phyloP scores from a whole-genome alignment of 2,888 invertebrate species.

The Prosopocoilus inquinatus region DNA sequence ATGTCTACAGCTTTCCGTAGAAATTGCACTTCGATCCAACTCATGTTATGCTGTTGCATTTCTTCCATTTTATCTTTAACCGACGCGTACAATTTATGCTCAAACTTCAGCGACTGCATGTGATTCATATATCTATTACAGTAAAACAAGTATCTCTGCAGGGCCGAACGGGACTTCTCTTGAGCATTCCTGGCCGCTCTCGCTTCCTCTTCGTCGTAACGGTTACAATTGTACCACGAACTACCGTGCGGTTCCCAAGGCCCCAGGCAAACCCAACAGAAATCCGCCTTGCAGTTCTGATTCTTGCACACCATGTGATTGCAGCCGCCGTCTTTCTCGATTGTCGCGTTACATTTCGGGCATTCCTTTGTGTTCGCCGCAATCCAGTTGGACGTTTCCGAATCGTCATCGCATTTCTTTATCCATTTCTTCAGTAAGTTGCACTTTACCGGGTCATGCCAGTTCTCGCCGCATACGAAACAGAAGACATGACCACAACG shows the following conservation, averaged over 20 bases:
- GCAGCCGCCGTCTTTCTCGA: conserved; percentile 97
- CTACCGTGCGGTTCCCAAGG: conserved; percentile 99
- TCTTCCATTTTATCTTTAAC: conserved; percentile 99
- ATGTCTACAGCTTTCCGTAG: conserved; percentile 97
- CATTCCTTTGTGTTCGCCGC: conserved; percentile 99
- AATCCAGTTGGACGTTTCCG: conserved; percentile 99
- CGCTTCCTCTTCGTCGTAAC: conserved; percentile 94
- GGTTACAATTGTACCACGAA: conserved; percentile 95
- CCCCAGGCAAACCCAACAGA: conserved; percentile 99
- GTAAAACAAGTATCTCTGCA: conserved; percentile 97
- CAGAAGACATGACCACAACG: conserved; percentile 94
- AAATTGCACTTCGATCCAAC: conserved; percentile 99
- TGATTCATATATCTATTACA: conserved; percentile 99
- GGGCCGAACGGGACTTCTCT: conserved; percentile 90
- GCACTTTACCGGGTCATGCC: conserved; percentile 99
- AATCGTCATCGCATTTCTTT: conserved; percentile 99
- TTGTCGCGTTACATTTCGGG: conserved; percentile 96
- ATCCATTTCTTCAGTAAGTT: conserved; percentile 92
- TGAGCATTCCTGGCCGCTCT: conserved; percentile 96
- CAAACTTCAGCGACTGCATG: conserved; percentile 98
- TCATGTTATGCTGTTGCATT: conserved; percentile 99
- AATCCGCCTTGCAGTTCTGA: conserved; percentile 96
- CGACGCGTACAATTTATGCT: conserved; percentile 93
- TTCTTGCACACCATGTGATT: conserved; percentile 99
- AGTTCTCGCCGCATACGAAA: conserved; percentile 94